Conservation (phyloP, 2,113 vertebrate genomes). For the Sapajus apella region DNA sequence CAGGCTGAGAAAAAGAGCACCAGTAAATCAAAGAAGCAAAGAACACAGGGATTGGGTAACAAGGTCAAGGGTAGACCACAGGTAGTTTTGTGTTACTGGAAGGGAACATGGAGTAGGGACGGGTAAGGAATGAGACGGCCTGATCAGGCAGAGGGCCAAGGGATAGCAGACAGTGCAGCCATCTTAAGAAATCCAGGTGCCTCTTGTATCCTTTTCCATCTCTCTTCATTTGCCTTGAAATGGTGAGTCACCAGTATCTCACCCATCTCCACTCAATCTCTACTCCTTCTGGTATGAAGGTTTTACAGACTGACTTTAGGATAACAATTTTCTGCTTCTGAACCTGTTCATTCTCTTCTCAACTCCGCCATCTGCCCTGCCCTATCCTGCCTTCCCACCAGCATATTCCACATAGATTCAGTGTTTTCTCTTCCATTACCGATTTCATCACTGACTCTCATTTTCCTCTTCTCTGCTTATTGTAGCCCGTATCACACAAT, state of each 20-base stretch:
- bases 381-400: no score
- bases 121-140: no score
- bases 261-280: background rate
- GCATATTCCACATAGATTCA: no score
- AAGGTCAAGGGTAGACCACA: background rate
- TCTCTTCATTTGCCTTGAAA: background rate
- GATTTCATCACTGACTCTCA: no score
- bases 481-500: background rate
- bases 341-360: background rate
- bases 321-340: background rate
- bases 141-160: no score
- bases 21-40: background rate
- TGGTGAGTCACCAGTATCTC: background rate
- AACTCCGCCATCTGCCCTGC: background rate
- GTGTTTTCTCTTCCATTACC: background rate
- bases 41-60: fast-evolving
- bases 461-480: background rate
- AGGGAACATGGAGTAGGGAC: background rate
- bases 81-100: background rate
- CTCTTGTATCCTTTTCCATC: background rate
- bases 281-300: background rate
- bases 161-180: no score
- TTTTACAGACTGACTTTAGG: background rate
- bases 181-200: background rate
- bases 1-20: background rate